Evolutionary conservation across 1,140 invertebrate genomes (phyloP).

Genomic region (Cryptotermes secundus): DNA sequence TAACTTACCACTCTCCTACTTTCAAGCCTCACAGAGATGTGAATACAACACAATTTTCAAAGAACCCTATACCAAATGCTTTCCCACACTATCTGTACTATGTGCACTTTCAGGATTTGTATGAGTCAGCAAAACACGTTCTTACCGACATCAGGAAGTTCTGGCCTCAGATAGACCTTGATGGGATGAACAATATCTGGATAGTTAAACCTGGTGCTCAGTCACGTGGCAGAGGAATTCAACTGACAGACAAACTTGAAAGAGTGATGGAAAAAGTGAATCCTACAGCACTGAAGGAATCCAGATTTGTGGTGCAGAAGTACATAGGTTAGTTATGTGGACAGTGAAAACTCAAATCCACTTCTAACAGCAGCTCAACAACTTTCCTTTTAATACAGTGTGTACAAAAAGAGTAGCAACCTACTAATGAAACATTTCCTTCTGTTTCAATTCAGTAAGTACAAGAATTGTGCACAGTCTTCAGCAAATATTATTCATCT

Average conservation of each 20-base stretch:
- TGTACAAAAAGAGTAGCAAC: background rate
- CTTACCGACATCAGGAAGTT: background rate
- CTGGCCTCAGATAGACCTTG: conserved; percentile 55
- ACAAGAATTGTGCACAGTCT: no score
- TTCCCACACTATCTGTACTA: background rate
- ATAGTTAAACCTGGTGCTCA: conserved; percentile 94
- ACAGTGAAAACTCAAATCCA: no score
- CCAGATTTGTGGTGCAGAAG: conserved; percentile 90
- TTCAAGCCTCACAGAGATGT: no score
- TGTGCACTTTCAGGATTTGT: background rate
- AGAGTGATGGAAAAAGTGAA: conserved; percentile 77
- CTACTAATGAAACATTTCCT: no score
- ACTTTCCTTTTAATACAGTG: background rate
- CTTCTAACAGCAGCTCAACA: background rate
- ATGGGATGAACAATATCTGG: conserved; percentile 87
- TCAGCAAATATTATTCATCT: no score
- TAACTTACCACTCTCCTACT: no score
- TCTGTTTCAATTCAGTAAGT: no score
- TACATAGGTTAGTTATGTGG: conserved; percentile 76
- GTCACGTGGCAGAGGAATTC: conserved; percentile 87
- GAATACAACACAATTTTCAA: no score
- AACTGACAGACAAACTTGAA: conserved; percentile 81
- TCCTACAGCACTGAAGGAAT: conserved; percentile 60
- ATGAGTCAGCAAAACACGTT: background rate
- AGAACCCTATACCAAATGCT: no score